Conservation (phyloP, 30 jellyfish, hydroid and myxozoan genomes). For the Rhopilema esculentum region DNA sequence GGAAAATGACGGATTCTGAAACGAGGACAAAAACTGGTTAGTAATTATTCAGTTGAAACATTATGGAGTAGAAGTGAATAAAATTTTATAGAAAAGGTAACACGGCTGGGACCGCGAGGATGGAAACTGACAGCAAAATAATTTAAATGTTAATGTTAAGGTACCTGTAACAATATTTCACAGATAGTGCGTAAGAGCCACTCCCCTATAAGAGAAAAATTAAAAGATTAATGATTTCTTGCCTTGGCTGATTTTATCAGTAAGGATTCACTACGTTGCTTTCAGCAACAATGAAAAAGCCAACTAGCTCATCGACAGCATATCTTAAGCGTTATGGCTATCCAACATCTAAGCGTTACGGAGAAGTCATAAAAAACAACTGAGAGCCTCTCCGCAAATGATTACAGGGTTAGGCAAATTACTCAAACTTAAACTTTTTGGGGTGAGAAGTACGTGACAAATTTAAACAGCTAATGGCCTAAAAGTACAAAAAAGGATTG, state of each 20-base stretch:
- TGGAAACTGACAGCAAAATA: neutral
- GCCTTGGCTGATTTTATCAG: neutral
- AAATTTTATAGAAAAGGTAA: too few species aligned
- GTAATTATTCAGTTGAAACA: neutral
- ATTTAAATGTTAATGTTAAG: neutral
- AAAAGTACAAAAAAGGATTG: too few species aligned
- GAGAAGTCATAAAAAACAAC: too few species aligned
- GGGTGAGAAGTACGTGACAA: too few species aligned
- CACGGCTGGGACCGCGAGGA: too few species aligned
- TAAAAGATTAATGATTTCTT: neutral
- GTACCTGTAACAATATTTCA: constrained; percentile 94
- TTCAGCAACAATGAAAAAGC: neutral
- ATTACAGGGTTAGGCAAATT: too few species aligned
- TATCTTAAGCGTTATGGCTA: too few species aligned
- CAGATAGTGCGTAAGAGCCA: constrained; percentile 93
- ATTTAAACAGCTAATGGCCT: too few species aligned
- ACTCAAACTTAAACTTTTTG: too few species aligned
- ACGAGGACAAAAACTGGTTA: neutral
- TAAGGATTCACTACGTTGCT: neutral
- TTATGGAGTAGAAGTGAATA: neutral
- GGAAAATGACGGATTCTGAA: constrained; percentile 97
- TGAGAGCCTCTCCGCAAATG: too few species aligned
- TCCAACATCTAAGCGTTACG: too few species aligned
- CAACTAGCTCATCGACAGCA: too few species aligned
- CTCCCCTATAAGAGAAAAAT: constrained; percentile 48